Evolutionary conservation across 2,888 invertebrate genomes (phyloP).

Genomic region (Elegia similella): DNA sequence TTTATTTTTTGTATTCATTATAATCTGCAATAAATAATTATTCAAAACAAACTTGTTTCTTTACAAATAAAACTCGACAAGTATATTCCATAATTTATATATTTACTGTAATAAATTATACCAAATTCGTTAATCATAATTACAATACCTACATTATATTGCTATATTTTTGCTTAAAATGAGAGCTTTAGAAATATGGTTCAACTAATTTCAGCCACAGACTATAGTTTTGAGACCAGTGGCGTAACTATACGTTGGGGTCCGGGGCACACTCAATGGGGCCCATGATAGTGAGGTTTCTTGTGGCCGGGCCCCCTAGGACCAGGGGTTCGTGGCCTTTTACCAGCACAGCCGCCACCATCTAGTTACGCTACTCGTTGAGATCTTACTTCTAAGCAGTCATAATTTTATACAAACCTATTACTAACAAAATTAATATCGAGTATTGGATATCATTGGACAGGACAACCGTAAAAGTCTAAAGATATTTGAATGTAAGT

Average conservation of each 20-base stretch:
- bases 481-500: too few species aligned
- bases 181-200: neutral
- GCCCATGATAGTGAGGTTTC: too few species aligned
- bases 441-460: neutral
- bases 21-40: slow-evolving; percentile 58
- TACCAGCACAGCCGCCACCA: too few species aligned
- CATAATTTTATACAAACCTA: too few species aligned
- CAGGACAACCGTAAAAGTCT: neutral
- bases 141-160: neutral
- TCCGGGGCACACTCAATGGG: too few species aligned
- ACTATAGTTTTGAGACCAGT: too few species aligned
- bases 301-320: too few species aligned
- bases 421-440: neutral
- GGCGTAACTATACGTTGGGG: too few species aligned
- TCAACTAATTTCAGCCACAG: too few species aligned
- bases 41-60: slow-evolving; percentile 35
- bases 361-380: too few species aligned
- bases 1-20: slow-evolving; percentile 68
- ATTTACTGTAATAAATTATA: slow-evolving; percentile 25
- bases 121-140: slow-evolving; percentile 17
- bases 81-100: slow-evolving; percentile 26
- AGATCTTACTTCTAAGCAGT: too few species aligned
- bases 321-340: too few species aligned
- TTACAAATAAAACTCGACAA: slow-evolving; percentile 9
- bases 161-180: neutral